phyloP scores from a whole-genome alignment of 2,113 vertebrate species.

The Anolis carolinensis region DNA sequence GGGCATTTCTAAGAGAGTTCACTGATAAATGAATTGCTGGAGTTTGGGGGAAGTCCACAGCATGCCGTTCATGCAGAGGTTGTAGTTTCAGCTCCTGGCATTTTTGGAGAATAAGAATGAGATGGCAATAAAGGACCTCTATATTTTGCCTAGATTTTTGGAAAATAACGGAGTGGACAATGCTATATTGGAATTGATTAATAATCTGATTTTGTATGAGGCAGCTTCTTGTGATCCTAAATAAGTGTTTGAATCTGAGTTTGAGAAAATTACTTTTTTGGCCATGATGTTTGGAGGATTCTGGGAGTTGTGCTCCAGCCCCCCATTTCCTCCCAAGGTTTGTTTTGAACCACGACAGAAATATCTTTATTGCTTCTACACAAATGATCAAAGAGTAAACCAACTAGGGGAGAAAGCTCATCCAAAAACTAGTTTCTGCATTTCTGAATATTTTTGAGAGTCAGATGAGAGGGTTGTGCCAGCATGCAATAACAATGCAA shows the following conservation, averaged over 20 bases:
- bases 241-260: not conserved
- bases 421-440: not conserved
- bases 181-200: not conserved
- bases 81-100: too few relatives aligned
- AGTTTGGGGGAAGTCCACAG: too few relatives aligned
- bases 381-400: not conserved
- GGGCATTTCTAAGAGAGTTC: not conserved
- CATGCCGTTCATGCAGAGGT: too few relatives aligned
- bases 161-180: not conserved
- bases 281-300: too few relatives aligned
- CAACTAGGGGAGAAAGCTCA: not conserved
- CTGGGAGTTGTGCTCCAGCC: too few relatives aligned
- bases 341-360: too few relatives aligned
- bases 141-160: not conserved
- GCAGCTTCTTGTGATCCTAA: not conserved
- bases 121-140: too few relatives aligned
- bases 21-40: too few relatives aligned
- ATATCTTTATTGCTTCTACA: not conserved
- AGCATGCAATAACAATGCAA: slow-evolving; percentile 8
- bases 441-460: slow-evolving; percentile 16
- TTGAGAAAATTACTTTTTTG: too few relatives aligned
- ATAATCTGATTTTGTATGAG: not conserved
- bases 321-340: too few relatives aligned
- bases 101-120: too few relatives aligned
- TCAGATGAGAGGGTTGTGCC: slow-evolving; percentile 12